Percentiles rank a stretch among this genome's conserved stretches.
These are phyloP conservation scores for Enteromius paludinosus DNA, from an alignment of 2,797 vertebrate species.

Conservation along the genomic window DNA sequence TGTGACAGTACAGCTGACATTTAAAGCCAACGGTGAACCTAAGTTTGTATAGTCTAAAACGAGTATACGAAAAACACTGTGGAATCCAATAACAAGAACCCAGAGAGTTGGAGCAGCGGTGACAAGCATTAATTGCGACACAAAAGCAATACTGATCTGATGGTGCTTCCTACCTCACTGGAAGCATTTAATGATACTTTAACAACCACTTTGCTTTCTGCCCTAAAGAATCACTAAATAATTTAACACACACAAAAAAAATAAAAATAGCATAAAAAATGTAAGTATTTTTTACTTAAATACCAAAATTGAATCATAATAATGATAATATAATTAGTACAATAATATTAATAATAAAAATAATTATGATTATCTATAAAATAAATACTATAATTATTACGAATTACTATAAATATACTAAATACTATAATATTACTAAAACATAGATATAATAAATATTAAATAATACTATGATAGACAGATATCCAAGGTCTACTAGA, in stretches of 20 bases:
- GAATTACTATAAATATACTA: too few relatives aligned
- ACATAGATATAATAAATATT: too few relatives aligned
- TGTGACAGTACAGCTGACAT: background rate
- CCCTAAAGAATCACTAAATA: background rate
- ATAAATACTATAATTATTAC: too few relatives aligned
- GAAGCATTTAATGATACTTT: conserved; percentile 3
- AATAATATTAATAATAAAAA: too few relatives aligned
- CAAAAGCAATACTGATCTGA: background rate
- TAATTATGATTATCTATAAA: too few relatives aligned
- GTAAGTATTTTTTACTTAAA: too few relatives aligned
- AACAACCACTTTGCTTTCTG: background rate
- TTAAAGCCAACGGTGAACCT: background rate
- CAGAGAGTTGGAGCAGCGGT: background rate
- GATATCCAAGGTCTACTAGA: background rate
- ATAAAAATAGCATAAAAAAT: too few relatives aligned
- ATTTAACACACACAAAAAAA: background rate
- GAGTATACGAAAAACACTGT: background rate
- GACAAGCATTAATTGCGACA: background rate
- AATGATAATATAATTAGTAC: too few relatives aligned
- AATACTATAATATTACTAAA: too few relatives aligned
- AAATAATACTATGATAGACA: too few relatives aligned
- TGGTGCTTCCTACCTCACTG: background rate
- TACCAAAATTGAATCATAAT: too few relatives aligned
- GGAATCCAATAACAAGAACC: background rate
- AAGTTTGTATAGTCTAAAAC: background rate